Evolutionary conservation across 2,888 invertebrate species (phyloP), one percentile per base, ranked within the genome.

Genomic region (Eilema griseolum): DNA sequence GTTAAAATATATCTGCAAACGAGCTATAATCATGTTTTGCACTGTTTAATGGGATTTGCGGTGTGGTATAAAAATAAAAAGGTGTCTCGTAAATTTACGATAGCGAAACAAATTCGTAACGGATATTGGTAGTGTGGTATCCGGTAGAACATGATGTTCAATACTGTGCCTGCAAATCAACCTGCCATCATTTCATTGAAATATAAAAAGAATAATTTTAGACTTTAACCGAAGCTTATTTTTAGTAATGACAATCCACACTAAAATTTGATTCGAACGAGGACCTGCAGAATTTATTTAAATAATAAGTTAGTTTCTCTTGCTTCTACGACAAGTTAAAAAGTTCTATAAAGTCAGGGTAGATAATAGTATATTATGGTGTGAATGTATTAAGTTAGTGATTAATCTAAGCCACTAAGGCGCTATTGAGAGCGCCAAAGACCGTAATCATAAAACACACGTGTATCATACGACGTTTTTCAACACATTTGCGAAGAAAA

Each of bases 101-200:
- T 31, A 64, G 37, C 65, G 33, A 71, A 67, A 52, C 64, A 63
- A 57, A 67, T 63, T 67, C 41, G 24, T 57, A 70, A 62, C 41
- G 60, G 71, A 73, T 64, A 60, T 70, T 70, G 65, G 72, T 66
- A 61, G 68, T 37, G 63, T 80, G 80, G 79, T 80, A 79, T 79
- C 79, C 81, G 78, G 74, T 79, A 80, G 79, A 76, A 76, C 56
- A 73, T 57, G 61, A 33, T 10, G 52, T n/a, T 8, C 24, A 24
- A 41, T n/a, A 52, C n/a, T n/a, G 10, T 52, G 20, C 46, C 52
- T 52, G n/a, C n/a, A 52, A 52, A 1, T 2, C 8, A 28, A 5
- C 5, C 41, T 46, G 46, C 20, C 5, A 20, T 46, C 46, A 16
- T 20, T 5, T 46, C 46, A 16, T 20, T 5, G 5, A 7, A 20